Evolutionary conservation across 2,113 vertebrate genomes (phyloP), one percentile per base, ranked within the genome.

Genomic region (Muscicapa adusta): DNA sequence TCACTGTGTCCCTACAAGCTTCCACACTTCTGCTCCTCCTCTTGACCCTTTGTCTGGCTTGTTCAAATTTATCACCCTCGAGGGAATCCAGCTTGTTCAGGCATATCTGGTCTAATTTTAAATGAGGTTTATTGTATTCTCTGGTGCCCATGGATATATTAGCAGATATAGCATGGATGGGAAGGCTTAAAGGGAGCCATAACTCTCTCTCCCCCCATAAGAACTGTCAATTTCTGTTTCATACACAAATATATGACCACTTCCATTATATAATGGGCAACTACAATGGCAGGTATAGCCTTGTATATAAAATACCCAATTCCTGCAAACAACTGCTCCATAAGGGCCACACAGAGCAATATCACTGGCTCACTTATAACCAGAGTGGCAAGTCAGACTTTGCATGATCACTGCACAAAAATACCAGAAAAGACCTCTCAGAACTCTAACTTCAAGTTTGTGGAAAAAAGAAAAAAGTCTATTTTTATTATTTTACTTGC

Each of bases 171-270:
- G 14, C 3, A 57, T 0, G 5, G 78, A 62, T 14, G 12, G 15
- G 29, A 78, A 90, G 25, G 29, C 34, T 71, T 45, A 40, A 53
- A 40, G 25, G 33, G 22, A 88, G 24, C 31, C 38, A 23, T 38
- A 82, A 54, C 12, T 25, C 70, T 19, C 31, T 31, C 31, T 31
- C 14, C 18, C 15, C 53, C 17, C 26, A 6, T 7, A 48, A 36
- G 42, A 86, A 61, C 25, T 18, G 51, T 36, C 18, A 71, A 50
- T 56, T 78, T 45, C 28, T 54, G 16, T 14, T 68, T 73, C 91
- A 63, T 16, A 50, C 0, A 2, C 33, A 54, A 61, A 43, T 24
- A 25, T 12, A 17, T 0, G 1, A 75, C 15, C 13, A 7, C 43
- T 79, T 63, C 58, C 34, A 29, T 40, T 34, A 7, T 8, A 33